phyloP scores from a whole-genome alignment of 2,113 vertebrate genomes.

The Brienomyrus longianalis region DNA sequence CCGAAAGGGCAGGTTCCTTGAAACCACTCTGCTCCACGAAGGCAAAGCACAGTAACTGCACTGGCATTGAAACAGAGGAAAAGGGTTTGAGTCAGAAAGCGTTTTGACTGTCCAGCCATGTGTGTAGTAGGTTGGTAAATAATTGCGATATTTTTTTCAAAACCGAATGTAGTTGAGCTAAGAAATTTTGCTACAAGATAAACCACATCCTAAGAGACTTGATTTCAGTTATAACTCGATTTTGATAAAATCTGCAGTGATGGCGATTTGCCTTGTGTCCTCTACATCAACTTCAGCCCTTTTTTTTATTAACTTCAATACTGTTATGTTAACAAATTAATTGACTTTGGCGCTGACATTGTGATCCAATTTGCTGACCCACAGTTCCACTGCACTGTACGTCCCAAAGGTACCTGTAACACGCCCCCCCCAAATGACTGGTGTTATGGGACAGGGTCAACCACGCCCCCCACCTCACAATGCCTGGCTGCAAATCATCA shows the following conservation, averaged over 20 bases:
- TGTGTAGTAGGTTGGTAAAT: neutral
- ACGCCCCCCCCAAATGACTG: neutral
- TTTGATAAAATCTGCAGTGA: neutral
- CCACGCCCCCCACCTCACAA: neutral
- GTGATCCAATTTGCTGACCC: neutral
- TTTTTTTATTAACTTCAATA: neutral
- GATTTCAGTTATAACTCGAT: neutral
- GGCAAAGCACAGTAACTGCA: neutral
- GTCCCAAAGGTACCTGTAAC: neutral
- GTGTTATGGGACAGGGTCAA: neutral
- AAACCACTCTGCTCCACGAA: neutral
- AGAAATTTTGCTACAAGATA: neutral
- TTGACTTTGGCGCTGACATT: neutral
- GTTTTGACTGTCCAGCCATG: neutral
- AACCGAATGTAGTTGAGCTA: neutral
- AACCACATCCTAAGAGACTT: neutral
- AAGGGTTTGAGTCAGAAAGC: neutral
- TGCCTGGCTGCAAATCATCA: too few relatives aligned
- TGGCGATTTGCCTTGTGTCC: neutral
- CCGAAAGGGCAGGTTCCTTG: neutral
- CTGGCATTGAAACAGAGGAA: neutral
- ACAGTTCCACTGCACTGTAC: neutral
- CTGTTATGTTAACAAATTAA: neutral
- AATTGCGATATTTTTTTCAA: neutral
- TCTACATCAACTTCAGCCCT: neutral